Evolutionary conservation across 2,797 vertebrate species (phyloP), one percentile per base, ranked within the genome.

Genomic region (Bucorvus abyssinicus): DNA sequence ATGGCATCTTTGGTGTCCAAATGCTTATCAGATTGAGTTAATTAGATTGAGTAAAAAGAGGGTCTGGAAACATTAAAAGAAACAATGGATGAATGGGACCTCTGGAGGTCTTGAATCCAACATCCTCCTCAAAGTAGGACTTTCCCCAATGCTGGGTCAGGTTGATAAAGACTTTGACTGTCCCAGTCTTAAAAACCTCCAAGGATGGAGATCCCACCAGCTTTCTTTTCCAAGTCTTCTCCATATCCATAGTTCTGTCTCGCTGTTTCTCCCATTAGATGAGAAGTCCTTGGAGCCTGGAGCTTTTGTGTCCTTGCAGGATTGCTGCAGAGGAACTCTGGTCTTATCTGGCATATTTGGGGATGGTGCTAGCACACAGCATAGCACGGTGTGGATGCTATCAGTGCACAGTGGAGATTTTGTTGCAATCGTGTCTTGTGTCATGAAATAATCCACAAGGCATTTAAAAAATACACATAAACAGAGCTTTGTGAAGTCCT

Each of bases 351-450:
- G 36, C 6, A 80, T 20, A 4, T 44, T 34, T 2, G 5, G 53
- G 53, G 57, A 7, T 0, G 2, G 24, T 44, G 27, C 24, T n/a
- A 26, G 12, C 17, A 14, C 9, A 21, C 38, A 69, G 12, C 7
- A 18, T 10, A 17, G 29, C 53, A 29, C 2, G 2, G 14, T 10
- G 13, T 23, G 70, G 59, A 10, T 1, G 2, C 27, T 32, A 5
- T 9, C 67, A 10, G 8, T 12, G 55, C 9, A 2, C 11, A n/a
- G 67, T 10, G 21, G n/a, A 87, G 38, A 27, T 44, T 59, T 63
- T 49, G 53, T 6, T 59, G n/a, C 47, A 38, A 30, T 2, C 1
- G 4, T 0, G 0, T n/a, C 26, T 42, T 60, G 9, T 74, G 47
- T 10, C 27, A 40, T 24, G 30, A 65, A 82, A 45, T 52, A 70